These are phyloP conservation scores for Ellobium chinense DNA, from an alignment of 2,888 invertebrate genomes.

Conservation along the genomic window DNA sequence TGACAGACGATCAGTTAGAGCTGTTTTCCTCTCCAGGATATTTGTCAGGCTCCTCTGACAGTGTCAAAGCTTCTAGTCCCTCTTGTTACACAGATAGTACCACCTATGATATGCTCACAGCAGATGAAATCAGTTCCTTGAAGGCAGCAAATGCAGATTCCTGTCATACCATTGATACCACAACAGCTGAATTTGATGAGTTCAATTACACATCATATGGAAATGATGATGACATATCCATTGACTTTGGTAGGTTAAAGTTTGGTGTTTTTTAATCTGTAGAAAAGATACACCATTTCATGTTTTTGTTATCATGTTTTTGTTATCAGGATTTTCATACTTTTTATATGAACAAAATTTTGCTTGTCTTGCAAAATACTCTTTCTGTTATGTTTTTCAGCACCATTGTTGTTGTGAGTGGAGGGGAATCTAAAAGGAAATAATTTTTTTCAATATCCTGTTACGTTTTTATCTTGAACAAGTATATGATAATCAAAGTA, in stretches of 20 bases:
- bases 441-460: too few species aligned
- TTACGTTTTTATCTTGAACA: too few species aligned
- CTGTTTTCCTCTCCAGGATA: neutral
- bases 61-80: neutral
- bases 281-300: too few species aligned
- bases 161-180: slow-evolving; percentile 8
- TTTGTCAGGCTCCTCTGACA: slow-evolving; percentile 21
- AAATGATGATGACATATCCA: slow-evolving; percentile 55
- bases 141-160: neutral
- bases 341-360: too few species aligned
- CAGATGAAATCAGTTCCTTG: slow-evolving; percentile 9
- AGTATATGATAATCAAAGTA: too few species aligned
- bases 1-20: slow-evolving; percentile 47
- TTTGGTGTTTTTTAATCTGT: too few species aligned
- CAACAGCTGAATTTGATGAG: slow-evolving; percentile 34
- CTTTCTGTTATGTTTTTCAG: too few species aligned
- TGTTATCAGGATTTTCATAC: too few species aligned
- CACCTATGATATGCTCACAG: neutral
- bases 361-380: too few species aligned
- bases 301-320: too few species aligned
- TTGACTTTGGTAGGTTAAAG: slow-evolving; percentile 57
- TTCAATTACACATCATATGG: slow-evolving; percentile 20
- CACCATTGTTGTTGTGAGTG: too few species aligned
- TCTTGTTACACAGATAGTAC: slow-evolving; percentile 18
- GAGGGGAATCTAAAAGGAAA: too few species aligned